Conservation (phyloP, 2,888 invertebrate genomes). For the Drosophila mercatorum region DNA sequence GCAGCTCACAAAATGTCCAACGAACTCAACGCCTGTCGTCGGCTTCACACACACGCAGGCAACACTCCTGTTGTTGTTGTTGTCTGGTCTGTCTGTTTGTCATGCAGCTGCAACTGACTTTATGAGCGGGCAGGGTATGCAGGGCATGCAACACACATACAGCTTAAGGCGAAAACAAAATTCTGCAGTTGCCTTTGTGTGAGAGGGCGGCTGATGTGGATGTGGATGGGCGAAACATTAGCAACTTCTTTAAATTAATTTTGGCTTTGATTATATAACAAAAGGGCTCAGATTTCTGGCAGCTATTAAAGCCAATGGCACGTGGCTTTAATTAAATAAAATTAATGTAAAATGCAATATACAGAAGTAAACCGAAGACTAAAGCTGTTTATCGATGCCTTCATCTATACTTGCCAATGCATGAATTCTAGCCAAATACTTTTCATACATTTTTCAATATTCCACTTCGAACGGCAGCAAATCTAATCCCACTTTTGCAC, state of each 20-base stretch:
- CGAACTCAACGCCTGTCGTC: conserved; percentile 74
- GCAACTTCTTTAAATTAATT: conserved; percentile 64
- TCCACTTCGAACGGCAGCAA: neutral
- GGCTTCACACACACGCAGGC: conserved; percentile 26
- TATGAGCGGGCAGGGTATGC: conserved; percentile 8
- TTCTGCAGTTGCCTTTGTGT: conserved; percentile 12
- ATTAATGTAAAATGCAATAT: neutral
- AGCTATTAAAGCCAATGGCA: conserved; percentile 9
- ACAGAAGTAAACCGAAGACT: too few relatives aligned
- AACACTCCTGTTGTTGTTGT: conserved; percentile 22
- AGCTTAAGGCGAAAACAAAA: conserved; percentile 46
- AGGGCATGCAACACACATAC: conserved; percentile 49
- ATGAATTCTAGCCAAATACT: too few relatives aligned
- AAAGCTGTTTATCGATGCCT: neutral
- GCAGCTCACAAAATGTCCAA: conserved; percentile 72
- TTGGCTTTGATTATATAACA: conserved; percentile 32
- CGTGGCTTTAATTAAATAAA: neutral
- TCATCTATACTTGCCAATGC: too few relatives aligned
- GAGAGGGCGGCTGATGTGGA: neutral
- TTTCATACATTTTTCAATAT: neutral
- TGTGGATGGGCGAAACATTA: conserved; percentile 37
- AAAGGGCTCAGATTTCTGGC: conserved; percentile 7
- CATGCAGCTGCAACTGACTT: conserved; percentile 67
- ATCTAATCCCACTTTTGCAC: conserved; percentile 13
- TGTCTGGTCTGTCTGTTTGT: conserved; percentile 46